Percentiles rank a stretch among this genome's conserved stretches.
Conservation (phyloP, 2,797 vertebrate species). For the Myotis daubentonii region DNA sequence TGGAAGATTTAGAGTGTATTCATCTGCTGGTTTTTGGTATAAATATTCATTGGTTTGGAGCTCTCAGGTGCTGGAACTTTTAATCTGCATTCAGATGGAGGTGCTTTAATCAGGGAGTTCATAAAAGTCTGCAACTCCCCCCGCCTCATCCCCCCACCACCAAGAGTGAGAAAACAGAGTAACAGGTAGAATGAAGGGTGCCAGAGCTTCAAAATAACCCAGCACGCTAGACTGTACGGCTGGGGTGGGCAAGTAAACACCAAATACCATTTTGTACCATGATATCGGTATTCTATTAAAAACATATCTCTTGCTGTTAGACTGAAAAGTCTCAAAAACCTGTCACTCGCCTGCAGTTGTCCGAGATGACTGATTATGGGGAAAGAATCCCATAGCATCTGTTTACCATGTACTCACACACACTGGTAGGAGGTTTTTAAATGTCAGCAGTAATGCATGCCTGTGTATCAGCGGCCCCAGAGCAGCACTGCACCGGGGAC, state of each 20-base stretch:
- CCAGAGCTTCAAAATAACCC: conserved; percentile 76
- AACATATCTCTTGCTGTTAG: conserved; percentile 87
- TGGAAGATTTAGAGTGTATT: conserved; percentile 90
- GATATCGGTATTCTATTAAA: conserved; percentile 89
- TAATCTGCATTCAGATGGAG: conserved; percentile 90
- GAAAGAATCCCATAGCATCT: conserved; percentile 87
- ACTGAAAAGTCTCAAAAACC: conserved; percentile 85
- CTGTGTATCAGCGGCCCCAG: conserved; percentile 87
- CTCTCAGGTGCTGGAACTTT: conserved; percentile 90
- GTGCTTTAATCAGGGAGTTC: conserved; percentile 90
- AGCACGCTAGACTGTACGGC: conserved; percentile 76
- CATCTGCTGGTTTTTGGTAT: conserved; percentile 89
- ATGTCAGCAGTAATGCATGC: conserved; percentile 89
- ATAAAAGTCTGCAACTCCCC: conserved; percentile 86
- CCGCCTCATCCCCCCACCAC: not conserved
- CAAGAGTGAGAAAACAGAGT: conserved; percentile 64
- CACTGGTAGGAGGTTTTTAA: conserved; percentile 90
- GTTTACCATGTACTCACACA: conserved; percentile 84
- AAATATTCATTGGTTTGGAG: conserved; percentile 91
- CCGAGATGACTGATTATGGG: conserved; percentile 88
- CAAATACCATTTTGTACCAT: conserved; percentile 84
- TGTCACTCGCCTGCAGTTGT: conserved; percentile 87
- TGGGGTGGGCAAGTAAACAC: conserved; percentile 75
- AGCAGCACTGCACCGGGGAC: conserved; percentile 82
- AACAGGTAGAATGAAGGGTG: conserved; percentile 81